Conservation (phyloP, 1,140 invertebrate genomes). For the Hermetia illucens region DNA sequence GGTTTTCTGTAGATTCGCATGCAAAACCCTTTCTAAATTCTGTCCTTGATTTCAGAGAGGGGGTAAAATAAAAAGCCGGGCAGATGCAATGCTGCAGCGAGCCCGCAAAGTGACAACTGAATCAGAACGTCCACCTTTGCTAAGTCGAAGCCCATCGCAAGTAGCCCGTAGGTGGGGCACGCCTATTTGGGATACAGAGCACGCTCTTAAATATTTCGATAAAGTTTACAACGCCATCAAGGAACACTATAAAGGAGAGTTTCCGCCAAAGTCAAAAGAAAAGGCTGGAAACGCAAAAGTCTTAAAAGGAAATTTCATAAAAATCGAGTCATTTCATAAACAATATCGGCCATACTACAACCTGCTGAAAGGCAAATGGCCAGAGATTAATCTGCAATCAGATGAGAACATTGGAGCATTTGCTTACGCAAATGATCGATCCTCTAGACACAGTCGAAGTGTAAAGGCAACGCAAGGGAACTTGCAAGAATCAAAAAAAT, state of each 20-base stretch:
- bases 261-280: not conserved
- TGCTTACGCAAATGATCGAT: constrained; percentile 1
- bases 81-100: constrained; percentile 55
- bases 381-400: constrained; percentile 16
- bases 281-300: constrained; percentile 1
- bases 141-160: not conserved
- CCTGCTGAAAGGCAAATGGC: constrained; percentile 28
- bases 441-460: not conserved
- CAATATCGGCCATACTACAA: constrained; percentile 26
- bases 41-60: not conserved
- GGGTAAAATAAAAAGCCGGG: constrained; percentile 36
- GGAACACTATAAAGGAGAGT: not conserved
- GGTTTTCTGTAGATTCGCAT: not conserved
- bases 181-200: constrained; percentile 35
- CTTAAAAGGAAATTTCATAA: constrained; percentile 20
- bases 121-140: not conserved
- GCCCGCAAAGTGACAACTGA: constrained; percentile 8
- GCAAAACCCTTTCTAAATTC: not conserved
- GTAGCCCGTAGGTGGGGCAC: not conserved
- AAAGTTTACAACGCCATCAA: constrained; percentile 14
- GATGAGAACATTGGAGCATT: constrained; percentile 12
- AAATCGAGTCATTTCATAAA: constrained; percentile 23
- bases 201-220: constrained; percentile 29
- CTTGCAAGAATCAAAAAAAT: not conserved
- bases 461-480: not conserved